Conservation (phyloP, 2,113 vertebrate species). For the Connochaetes taurinus region DNA sequence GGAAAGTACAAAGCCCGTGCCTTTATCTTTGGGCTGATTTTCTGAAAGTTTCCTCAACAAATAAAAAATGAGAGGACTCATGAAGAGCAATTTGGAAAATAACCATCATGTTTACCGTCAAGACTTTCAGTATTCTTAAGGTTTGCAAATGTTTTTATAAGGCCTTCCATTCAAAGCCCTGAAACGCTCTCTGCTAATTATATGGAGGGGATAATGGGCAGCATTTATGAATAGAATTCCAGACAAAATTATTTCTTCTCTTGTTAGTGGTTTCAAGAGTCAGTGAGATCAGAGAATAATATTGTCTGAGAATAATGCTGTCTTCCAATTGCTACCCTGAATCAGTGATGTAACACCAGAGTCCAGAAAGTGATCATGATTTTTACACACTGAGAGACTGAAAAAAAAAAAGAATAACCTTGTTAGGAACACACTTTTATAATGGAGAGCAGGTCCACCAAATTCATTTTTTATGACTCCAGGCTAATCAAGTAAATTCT, state of each 20-base stretch:
- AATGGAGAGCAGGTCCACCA: background rate
- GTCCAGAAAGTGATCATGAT: background rate
- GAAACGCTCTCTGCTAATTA: background rate
- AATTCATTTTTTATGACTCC: conserved; percentile 22
- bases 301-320: background rate
- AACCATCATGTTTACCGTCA: background rate
- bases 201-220: background rate
- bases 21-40: background rate
- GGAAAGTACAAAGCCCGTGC: background rate
- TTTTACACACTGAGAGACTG: background rate
- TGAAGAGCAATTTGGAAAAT: background rate
- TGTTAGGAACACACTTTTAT: background rate
- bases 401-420: background rate
- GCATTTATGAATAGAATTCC: background rate
- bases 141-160: conserved; percentile 16
- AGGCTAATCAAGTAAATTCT: conserved; percentile 8
- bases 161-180: background rate
- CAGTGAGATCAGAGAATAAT: background rate
- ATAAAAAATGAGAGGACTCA: background rate
- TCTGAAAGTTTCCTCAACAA: background rate
- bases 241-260: background rate
- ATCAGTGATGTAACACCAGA: background rate
- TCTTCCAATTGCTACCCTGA: background rate
- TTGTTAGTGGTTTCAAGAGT: background rate
- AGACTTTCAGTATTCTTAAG: background rate